Evolutionary conservation across 2,888 invertebrate species (phyloP).

Genomic region (Cantharis flavilabris): DNA sequence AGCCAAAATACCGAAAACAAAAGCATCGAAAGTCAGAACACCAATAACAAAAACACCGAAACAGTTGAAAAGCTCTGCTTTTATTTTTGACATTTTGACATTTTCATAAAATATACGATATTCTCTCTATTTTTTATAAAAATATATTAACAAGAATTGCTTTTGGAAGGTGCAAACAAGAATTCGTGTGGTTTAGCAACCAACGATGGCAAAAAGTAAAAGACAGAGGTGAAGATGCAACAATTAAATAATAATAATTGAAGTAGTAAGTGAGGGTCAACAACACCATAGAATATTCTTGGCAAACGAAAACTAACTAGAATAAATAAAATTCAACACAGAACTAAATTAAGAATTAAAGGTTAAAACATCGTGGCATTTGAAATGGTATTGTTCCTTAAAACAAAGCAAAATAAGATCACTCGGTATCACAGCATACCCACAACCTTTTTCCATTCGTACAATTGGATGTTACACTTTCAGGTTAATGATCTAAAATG

Average conservation of each 20-base stretch:
- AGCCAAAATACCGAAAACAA: too few species aligned
- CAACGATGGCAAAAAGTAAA: neutral
- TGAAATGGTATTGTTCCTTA: slow-evolving; percentile 5
- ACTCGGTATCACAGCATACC: neutral
- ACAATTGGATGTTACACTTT: neutral
- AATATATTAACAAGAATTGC: neutral
- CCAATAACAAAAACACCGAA: too few species aligned
- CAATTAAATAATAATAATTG: neutral
- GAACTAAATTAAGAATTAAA: slow-evolving; percentile 21
- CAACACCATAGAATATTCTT: slow-evolving; percentile 7
- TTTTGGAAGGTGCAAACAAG: neutral
- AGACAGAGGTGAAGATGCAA: neutral
- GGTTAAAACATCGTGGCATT: slow-evolving; percentile 25
- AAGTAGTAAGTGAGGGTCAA: slow-evolving; percentile 14
- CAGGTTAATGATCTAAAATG: neutral
- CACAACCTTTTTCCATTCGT: neutral
- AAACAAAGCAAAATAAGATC: neutral
- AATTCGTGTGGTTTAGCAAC: too few species aligned
- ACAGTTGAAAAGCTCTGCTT: too few species aligned
- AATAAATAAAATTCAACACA: slow-evolving; percentile 9
- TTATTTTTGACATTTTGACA: too few species aligned
- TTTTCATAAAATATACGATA: too few species aligned
- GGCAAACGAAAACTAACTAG: slow-evolving; percentile 15
- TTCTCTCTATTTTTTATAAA: neutral
- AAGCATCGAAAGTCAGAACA: too few species aligned